Percentiles rank a stretch among this genome's conserved stretches.
phyloP scores from a whole-genome alignment of 2,113 vertebrate genomes.

The Sylvietta virens region DNA sequence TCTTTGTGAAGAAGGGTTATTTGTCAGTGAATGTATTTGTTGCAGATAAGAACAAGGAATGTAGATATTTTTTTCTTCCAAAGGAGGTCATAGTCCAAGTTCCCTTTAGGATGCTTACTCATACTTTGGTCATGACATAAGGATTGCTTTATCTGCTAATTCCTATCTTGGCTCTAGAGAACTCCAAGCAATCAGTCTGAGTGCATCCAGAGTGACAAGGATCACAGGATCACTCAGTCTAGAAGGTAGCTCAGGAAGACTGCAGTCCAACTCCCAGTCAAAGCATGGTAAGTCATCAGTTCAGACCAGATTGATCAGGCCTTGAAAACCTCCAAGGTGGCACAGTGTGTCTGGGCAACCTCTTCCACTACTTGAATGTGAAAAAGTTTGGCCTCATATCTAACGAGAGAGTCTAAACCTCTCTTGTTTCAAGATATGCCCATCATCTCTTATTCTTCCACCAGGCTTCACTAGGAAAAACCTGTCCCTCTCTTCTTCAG shows the following conservation, averaged over 20 bases:
- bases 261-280: background rate
- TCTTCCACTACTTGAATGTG: background rate
- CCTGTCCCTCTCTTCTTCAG: background rate
- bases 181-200: background rate
- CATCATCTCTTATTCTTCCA: background rate
- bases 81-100: background rate
- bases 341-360: background rate
- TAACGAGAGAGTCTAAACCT: background rate
- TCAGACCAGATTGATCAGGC: background rate
- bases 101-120: slow-evolving; percentile 4
- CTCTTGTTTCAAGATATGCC: background rate
- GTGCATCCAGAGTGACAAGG: background rate
- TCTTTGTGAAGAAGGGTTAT: background rate
- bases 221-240: background rate
- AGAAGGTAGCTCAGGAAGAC: background rate
- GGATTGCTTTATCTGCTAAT: background rate
- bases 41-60: background rate
- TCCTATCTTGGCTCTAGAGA: background rate
- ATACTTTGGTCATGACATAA: background rate
- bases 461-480: background rate
- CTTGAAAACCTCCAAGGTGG: background rate
- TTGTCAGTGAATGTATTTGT: background rate
- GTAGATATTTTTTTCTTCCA: background rate
- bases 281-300: background rate
- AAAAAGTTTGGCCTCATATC: background rate